These are phyloP conservation scores for Chrosomus eos DNA, from an alignment of 2,797 vertebrate genomes.

Conservation along the genomic window DNA sequence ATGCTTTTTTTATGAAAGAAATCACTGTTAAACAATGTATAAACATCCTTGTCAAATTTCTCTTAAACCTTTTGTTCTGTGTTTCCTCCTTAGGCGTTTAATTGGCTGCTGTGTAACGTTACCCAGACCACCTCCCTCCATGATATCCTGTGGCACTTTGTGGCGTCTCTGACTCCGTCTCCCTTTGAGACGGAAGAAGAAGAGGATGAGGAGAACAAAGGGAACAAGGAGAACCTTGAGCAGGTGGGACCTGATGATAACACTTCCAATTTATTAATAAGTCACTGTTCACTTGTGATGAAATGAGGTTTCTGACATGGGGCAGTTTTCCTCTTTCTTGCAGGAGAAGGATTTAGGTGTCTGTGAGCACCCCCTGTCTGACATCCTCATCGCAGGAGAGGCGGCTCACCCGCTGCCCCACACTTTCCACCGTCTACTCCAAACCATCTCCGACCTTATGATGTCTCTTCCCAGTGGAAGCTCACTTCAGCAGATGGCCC, in stretches of 20 bases:
- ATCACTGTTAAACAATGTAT: background rate
- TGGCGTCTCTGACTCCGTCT: slow-evolving; percentile 95
- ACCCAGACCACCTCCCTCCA: slow-evolving; percentile 98
- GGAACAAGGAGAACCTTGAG: slow-evolving; percentile 92
- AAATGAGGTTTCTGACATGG: background rate
- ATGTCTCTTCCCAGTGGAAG: slow-evolving; percentile 98
- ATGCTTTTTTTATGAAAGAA: background rate
- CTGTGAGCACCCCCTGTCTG: slow-evolving; percentile 96
- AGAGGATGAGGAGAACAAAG: slow-evolving; percentile 97
- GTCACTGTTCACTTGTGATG: background rate
- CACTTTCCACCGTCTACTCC: slow-evolving; percentile 97
- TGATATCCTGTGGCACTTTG: slow-evolving; percentile 99
- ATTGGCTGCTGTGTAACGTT: slow-evolving; percentile 99
- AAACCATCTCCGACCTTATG: slow-evolving; percentile 99
- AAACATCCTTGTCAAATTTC: background rate
- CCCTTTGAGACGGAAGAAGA: slow-evolving; percentile 94
- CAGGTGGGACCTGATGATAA: slow-evolving; percentile 76
- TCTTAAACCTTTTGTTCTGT: background rate
- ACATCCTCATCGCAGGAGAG: slow-evolving; percentile 97
- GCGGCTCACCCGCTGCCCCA: slow-evolving; percentile 97
- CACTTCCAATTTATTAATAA: background rate
- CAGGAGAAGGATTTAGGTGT: slow-evolving; percentile 97
- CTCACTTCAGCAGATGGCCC: slow-evolving; percentile 97
- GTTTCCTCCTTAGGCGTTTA: slow-evolving; percentile 87
- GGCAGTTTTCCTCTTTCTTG: background rate